Evolutionary conservation across 2,888 invertebrate genomes (phyloP).

Genomic region (Microctonus hyperodae): DNA sequence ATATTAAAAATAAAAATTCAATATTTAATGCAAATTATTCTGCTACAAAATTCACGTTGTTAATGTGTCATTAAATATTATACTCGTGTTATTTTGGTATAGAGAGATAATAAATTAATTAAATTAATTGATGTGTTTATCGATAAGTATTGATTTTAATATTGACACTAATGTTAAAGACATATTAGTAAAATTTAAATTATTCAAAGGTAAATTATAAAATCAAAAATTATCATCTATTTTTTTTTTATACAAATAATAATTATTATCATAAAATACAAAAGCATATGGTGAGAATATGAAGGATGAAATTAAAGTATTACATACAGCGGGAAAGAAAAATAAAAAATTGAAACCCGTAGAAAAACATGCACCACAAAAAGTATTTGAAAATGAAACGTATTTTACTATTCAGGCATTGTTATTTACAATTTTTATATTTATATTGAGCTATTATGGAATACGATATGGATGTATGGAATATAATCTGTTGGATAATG

Average conservation of each 20-base stretch:
- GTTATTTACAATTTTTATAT: slow-evolving; percentile 42
- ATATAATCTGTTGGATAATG: slow-evolving; percentile 49
- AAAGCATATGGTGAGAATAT: slow-evolving; percentile 16
- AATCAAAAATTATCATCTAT: no score
- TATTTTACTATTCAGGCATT: slow-evolving; percentile 44
- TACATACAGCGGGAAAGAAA: neutral
- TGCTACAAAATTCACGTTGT: neutral
- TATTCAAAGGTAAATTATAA: no score
- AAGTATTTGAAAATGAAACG: slow-evolving; percentile 38
- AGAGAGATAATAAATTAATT: neutral
- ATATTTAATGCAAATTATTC: neutral
- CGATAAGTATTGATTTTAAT: neutral
- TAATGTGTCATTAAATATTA: neutral
- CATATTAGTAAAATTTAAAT: no score
- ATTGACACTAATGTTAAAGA: no score
- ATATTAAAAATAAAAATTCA: neutral
- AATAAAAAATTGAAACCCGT: neutral
- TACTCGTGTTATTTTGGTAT: neutral
- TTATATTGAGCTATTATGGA: slow-evolving; percentile 46
- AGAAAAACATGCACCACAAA: slow-evolving; percentile 2
- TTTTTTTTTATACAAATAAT: neutral
- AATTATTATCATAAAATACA: slow-evolving; percentile 15
- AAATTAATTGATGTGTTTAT: neutral
- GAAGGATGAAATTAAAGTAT: slow-evolving; percentile 8
- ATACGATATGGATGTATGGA: slow-evolving; percentile 44